Base-by-base conservation (phyloP, 2,888 invertebrate genomes). In the Pollenia griseotomentosa region DNA sequence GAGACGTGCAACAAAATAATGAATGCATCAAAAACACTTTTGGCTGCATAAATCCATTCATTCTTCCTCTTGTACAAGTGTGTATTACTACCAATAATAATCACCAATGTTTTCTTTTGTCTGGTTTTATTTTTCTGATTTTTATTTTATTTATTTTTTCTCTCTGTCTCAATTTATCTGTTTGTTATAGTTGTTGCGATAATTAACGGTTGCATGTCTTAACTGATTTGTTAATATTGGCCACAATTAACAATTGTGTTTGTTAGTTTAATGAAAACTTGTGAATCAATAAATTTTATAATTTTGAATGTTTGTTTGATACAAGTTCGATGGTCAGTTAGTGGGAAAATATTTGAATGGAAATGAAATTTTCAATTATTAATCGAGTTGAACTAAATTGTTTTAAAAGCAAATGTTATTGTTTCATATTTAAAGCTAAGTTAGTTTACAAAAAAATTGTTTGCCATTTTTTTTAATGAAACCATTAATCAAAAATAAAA, bases 181-280 rank as follows among this genome's bases (percentile, higher is more conserved):
- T 80, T 85, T 85, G 84, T 74, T 84, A 61, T 80, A 79, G 84
- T 85, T 74, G 84, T 73, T 84, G 66, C 33, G 63, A 85, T 81
- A 82, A 85, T 86, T 74, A 85, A 75, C 78, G 83, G 79, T 86
- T 86, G 61, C 83, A 75, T 80, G 86, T 86, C 79, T 86, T 83
- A 86, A 86, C 86, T 83, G 86, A 83, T 86, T 86, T 83, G 83
- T 83, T 86, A 86, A 86, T 86, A 71, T 86, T 86, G 86, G 70
- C 83, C 33, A 65, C 80, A 86, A 86, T 86, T 86, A 86, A 80
- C 83, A 71, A 80, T 85, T 86, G 57, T 68, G 78, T 86, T 83
- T 82, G 85, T 82, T 82, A 46, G 59, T 73, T 78, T 66, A 78
- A 78, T 78, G 82, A 82, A 82, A 85, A 82, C 59, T 66, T 85